Percentiles rank a stretch among this genome's conserved stretches.
phyloP scores from a whole-genome alignment of 2,113 vertebrate species.

The Hypocryptadius cinnamomeus region DNA sequence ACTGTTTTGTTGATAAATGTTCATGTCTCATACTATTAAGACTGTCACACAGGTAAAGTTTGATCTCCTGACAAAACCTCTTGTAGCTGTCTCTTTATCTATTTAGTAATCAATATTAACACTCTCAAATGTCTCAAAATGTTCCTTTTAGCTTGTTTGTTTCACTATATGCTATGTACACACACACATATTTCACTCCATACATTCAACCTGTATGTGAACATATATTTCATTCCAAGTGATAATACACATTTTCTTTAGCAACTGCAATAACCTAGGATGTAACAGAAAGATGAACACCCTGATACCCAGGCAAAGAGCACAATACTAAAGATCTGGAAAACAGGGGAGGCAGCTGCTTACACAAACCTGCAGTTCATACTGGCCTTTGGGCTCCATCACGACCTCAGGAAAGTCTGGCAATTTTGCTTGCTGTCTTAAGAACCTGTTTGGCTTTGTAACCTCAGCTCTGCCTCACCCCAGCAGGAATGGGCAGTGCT shows the following conservation, averaged over 20 bases:
- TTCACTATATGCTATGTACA: not conserved
- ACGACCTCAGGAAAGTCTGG: not conserved
- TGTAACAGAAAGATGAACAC: not conserved
- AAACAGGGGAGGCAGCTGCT: not conserved
- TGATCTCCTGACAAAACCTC: constrained; percentile 66
- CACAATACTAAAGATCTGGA: not conserved
- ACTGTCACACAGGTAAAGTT: constrained; percentile 50
- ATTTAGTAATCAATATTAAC: constrained; percentile 66
- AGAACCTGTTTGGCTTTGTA: not conserved
- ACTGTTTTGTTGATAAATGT: constrained; percentile 63
- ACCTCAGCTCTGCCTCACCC: not conserved
- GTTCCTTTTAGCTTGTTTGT: constrained; percentile 22
- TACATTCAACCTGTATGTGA: not conserved
- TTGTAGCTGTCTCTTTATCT: constrained; percentile 69
- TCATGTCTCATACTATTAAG: constrained; percentile 35
- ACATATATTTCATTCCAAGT: constrained; percentile 51
- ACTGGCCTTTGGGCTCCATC: not conserved
- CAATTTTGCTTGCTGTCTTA: not conserved
- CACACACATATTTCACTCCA: constrained; percentile 19
- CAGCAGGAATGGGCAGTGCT: not conserved
- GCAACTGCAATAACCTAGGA: not conserved
- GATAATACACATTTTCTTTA: not conserved
- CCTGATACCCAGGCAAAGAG: not conserved
- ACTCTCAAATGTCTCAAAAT: constrained; percentile 52
- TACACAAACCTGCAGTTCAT: not conserved